Percentiles rank a stretch among this genome's conserved stretches.
phyloP scores from a whole-genome alignment of 2,888 invertebrate species.

The Parnassius smintheus region DNA sequence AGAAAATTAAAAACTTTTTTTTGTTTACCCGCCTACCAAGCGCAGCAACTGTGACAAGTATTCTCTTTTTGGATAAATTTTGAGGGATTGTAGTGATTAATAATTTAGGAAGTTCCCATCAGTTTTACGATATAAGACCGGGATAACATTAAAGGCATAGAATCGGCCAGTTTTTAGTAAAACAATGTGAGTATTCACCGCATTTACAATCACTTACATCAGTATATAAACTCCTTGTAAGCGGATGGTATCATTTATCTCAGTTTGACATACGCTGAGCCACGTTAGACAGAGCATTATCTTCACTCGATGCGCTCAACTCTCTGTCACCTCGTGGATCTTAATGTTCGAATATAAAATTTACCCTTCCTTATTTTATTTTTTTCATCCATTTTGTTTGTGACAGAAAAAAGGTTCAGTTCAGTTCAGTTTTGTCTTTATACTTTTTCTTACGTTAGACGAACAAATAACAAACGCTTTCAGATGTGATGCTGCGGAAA shows the following conservation, averaged over 20 bases:
- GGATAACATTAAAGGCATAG: too few relatives aligned
- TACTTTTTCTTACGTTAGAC: constrained; percentile 16
- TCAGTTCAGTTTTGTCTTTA: constrained; percentile 17
- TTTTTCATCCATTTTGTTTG: constrained; percentile 3
- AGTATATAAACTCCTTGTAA: background rate
- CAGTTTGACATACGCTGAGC: constrained; percentile 16
- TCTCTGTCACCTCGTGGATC: constrained; percentile 14
- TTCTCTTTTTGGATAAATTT: too few relatives aligned
- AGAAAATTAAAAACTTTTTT: too few relatives aligned
- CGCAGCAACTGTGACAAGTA: too few relatives aligned
- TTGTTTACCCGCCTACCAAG: too few relatives aligned
- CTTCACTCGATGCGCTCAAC: constrained; percentile 5
- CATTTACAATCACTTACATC: constrained; percentile 6
- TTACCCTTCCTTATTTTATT: constrained; percentile 8
- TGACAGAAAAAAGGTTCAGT: background rate
- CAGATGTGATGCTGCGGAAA: background rate
- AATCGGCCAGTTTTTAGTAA: too few relatives aligned
- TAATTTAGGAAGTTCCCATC: too few relatives aligned
- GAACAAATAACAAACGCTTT: constrained; percentile 22
- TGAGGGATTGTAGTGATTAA: too few relatives aligned
- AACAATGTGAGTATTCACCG: background rate
- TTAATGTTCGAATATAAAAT: constrained; percentile 16
- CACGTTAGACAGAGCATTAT: constrained; percentile 13
- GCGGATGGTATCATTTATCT: constrained; percentile 16
- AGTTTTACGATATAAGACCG: too few relatives aligned